phyloP scores from a whole-genome alignment of 2,113 vertebrate species.

The Marmota monax region DNA sequence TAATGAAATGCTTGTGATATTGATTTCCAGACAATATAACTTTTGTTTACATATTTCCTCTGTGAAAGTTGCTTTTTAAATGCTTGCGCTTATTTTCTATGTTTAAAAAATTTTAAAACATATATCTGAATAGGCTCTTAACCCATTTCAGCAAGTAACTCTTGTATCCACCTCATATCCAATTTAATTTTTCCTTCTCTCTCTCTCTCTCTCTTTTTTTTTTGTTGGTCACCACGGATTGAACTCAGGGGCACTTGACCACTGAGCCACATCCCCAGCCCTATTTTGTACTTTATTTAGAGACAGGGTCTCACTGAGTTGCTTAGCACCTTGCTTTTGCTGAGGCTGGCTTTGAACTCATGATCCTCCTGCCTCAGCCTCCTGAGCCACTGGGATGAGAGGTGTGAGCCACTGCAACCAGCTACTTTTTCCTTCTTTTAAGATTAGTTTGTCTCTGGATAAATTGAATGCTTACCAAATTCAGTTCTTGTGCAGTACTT shows the following conservation, averaged over 20 bases:
- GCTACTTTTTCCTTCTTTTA: not conserved
- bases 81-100: not conserved
- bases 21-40: not conserved
- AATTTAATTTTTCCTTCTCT: not conserved
- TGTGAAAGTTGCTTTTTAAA: not conserved
- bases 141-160: not conserved
- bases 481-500: not conserved
- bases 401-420: too few relatives aligned
- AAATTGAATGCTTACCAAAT: not conserved
- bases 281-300: too few relatives aligned
- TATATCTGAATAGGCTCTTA: not conserved
- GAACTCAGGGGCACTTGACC: too few relatives aligned
- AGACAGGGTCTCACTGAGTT: too few relatives aligned
- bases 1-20: not conserved
- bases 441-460: not conserved
- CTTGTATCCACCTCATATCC: not conserved
- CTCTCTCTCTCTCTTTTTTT: too few relatives aligned
- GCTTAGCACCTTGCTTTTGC: too few relatives aligned
- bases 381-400: too few relatives aligned
- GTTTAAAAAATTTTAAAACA: not conserved
- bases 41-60: not conserved
- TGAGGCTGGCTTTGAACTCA: too few relatives aligned
- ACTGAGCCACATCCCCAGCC: too few relatives aligned
- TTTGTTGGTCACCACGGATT: too few relatives aligned
- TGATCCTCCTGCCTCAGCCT: too few relatives aligned